Percentiles rank a stretch among this genome's conserved stretches.
Conservation (phyloP, 2,797 vertebrate species). For the Sitta carolinensis region DNA sequence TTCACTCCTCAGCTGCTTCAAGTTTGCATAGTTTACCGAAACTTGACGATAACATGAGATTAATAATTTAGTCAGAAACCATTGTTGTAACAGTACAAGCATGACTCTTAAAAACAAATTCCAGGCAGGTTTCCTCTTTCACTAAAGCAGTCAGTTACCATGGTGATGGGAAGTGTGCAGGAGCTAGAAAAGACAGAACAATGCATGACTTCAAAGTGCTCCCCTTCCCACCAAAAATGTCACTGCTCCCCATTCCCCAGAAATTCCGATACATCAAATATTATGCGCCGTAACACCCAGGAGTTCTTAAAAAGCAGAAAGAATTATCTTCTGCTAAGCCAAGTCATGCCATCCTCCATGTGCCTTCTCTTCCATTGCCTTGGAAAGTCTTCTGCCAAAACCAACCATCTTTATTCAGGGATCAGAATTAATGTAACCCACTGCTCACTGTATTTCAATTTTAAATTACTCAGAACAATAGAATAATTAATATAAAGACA, state of each 20-base stretch:
- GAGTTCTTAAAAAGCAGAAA: not conserved
- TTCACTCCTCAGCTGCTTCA: not conserved
- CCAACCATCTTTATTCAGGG: not conserved
- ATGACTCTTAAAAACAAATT: slow-evolving; percentile 43
- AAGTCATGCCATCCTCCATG: not conserved
- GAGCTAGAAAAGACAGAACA: slow-evolving; percentile 47
- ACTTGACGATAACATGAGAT: not conserved
- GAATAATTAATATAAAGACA: not conserved
- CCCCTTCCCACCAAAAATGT: slow-evolving; percentile 40
- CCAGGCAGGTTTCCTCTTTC: slow-evolving; percentile 55
- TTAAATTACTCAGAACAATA: not conserved
- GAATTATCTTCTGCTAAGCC: not conserved
- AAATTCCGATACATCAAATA: not conserved
- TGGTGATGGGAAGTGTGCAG: slow-evolving; percentile 52
- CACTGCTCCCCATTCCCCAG: not conserved
- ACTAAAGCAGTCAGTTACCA: slow-evolving; percentile 50
- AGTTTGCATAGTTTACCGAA: not conserved
- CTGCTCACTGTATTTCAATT: not conserved
- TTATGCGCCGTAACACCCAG: not conserved
- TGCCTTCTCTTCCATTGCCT: not conserved
- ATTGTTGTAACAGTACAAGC: not conserved
- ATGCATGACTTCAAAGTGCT: slow-evolving; percentile 52
- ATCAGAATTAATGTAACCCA: not conserved
- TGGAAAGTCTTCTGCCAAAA: slow-evolving; percentile 7
- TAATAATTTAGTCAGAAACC: slow-evolving; percentile 53